phyloP scores from a whole-genome alignment of 2,888 invertebrate genomes.

The Hypselothyrea guttata region DNA sequence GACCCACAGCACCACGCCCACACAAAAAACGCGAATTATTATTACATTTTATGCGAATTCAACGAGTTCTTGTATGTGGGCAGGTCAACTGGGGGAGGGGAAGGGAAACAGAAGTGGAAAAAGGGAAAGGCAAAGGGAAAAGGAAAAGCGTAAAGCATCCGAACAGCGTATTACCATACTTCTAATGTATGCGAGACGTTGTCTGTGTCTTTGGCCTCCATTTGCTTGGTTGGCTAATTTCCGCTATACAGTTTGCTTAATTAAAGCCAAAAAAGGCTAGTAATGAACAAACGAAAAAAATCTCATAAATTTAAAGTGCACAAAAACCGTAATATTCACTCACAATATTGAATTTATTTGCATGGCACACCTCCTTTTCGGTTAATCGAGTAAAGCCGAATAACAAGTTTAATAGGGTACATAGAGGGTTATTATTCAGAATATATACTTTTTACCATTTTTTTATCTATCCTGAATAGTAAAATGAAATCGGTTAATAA shows the following conservation, averaged over 20 bases:
- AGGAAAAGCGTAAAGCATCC: background rate
- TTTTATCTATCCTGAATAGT: too few relatives aligned
- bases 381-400: too few relatives aligned
- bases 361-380: too few relatives aligned
- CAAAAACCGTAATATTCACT: too few relatives aligned
- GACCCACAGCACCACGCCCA: slow-evolving; percentile 31
- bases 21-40: slow-evolving; percentile 54
- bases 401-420: too few relatives aligned
- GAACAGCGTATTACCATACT: slow-evolving; percentile 26
- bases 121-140: slow-evolving; percentile 5
- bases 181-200: slow-evolving; percentile 16
- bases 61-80: slow-evolving; percentile 54
- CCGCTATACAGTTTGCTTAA: slow-evolving; percentile 49
- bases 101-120: background rate
- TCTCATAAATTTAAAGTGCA: slow-evolving; percentile 40
- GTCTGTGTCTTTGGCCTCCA: slow-evolving; percentile 17
- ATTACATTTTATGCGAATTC: slow-evolving; percentile 74
- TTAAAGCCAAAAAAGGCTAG: slow-evolving; percentile 45
- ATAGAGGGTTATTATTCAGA: too few relatives aligned
- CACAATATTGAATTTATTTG: too few relatives aligned
- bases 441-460: too few relatives aligned
- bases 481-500: too few relatives aligned
- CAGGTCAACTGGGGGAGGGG: background rate
- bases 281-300: slow-evolving; percentile 9
- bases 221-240: slow-evolving; percentile 40